Base-by-base conservation (phyloP, 1,140 invertebrate genomes). In the Chymomyza costata region DNA sequence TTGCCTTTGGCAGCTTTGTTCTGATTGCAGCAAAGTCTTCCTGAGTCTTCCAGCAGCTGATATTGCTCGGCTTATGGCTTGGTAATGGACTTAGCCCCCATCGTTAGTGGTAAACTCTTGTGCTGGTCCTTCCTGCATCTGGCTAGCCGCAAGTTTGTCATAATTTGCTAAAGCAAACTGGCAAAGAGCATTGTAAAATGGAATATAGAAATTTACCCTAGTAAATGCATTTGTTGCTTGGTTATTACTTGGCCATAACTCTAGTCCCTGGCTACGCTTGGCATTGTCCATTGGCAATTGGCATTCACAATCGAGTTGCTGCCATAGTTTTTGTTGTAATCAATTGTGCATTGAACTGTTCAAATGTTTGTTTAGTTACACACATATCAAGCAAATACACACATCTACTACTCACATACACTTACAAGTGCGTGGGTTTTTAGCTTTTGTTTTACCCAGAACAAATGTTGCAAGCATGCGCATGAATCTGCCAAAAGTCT, bases 271-370 rank as follows among this genome's bases (percentile, higher is more conserved):
- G n/a, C 21, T 25, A 25, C 3, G 3, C 21, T n/a, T 8, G 8
- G 21, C 21, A 25, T 25, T 25, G 21, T 25, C 8, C 21, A 25
- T 5, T 25, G 3, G 3, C 21, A 5, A 3, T 8, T 25, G 8
- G 46, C 51, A 44, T 17, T 17, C 45, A 35, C 17, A 50, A 53
- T 49, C 31, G 48, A 50, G 47, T 61, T 58, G 51, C 54, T 44
- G 53, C 61, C 54, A 25, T 16, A 49, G 44, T 51, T n/a, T n/a
- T n/a, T 65, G 65, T 52, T 3, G 21, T 25, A 60, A 60, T 78
- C 57, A 65, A 61, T 66, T 67, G 71, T 76, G 53, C 71, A 76
- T 67, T 76, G 71, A 76, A 76, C 71, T 76, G 66, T 66, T 54
- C 62, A 53, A 78, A 67, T 63, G 65, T 70, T 49, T 59, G 52